A percentile compares a stretch with the other conserved stretches of the same genome.
These are phyloP conservation scores for Xerus rutilus DNA, from an alignment of 2,797 vertebrate genomes.

Conservation along the genomic window DNA sequence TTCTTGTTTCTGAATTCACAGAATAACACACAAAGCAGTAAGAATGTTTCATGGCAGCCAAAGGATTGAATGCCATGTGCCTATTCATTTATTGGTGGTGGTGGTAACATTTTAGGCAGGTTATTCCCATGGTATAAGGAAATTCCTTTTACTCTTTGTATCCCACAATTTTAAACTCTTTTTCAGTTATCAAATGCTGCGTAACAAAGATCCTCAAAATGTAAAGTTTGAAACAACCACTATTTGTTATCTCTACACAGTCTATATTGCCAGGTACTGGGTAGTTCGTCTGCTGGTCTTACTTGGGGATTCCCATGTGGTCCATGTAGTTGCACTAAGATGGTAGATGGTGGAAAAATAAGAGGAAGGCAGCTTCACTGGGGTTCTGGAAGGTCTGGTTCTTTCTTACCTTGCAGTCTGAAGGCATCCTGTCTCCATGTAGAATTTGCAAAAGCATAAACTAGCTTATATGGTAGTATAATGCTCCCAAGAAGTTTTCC, in stretches of 20 bases:
- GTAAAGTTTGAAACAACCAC: neutral
- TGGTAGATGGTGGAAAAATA: neutral
- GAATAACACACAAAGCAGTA: neutral
- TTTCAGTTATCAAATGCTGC: neutral
- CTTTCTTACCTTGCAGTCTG: accelerated
- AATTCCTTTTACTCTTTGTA: neutral
- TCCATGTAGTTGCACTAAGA: neutral
- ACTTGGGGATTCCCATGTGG: neutral
- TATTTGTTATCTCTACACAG: neutral
- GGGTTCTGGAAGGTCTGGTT: neutral
- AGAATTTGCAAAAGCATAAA: neutral
- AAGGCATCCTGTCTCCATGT: accelerated
- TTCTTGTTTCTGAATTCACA: slow-evolving; percentile 1
- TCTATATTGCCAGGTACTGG: neutral
- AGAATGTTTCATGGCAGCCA: neutral
- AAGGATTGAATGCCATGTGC: neutral
- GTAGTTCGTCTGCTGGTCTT: neutral
- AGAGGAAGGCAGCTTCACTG: neutral
- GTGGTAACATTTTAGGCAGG: neutral
- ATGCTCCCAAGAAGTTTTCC: neutral
- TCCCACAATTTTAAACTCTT: neutral
- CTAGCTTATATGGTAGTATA: neutral
- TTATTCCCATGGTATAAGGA: neutral
- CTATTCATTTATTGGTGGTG: neutral
- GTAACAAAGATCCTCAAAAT: neutral